Evolutionary conservation across 2,797 vertebrate genomes (phyloP).

Genomic region (Notolabrus celidotus): DNA sequence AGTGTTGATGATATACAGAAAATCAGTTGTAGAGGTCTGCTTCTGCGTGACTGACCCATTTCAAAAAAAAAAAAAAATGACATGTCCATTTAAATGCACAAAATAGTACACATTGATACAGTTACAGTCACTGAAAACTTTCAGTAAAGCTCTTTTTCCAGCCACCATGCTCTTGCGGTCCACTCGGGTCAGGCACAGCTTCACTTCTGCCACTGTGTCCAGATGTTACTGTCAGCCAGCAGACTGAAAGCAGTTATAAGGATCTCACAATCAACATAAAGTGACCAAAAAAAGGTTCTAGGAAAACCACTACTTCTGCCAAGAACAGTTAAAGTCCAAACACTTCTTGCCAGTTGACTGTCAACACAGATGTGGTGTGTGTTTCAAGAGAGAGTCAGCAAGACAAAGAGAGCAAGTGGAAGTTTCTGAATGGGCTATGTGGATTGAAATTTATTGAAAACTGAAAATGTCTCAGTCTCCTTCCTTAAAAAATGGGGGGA

Average conservation of each 20-base stretch:
- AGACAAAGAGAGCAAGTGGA: conserved; percentile 56
- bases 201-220: conserved; percentile 52
- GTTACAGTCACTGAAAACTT: background rate
- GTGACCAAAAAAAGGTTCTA: conserved; percentile 53
- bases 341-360: conserved; percentile 62
- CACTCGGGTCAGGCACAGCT: conserved; percentile 6
- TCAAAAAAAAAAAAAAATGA: conserved; percentile 11
- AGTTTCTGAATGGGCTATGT: conserved; percentile 35
- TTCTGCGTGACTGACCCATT: conserved; percentile 23
- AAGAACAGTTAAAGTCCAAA: conserved; percentile 59
- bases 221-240: conserved; percentile 45
- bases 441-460: conserved; percentile 42
- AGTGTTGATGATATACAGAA: conserved; percentile 55
- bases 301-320: conserved; percentile 64
- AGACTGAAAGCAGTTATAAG: conserved; percentile 26
- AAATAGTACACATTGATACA: background rate
- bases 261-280: conserved; percentile 56
- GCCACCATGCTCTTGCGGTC: background rate
- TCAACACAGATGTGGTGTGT: conserved; percentile 71
- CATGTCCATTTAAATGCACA: conserved; percentile 7
- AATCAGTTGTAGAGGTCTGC: conserved; percentile 32
- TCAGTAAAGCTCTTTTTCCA: background rate
- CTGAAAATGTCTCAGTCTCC: conserved; percentile 40
- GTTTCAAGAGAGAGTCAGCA: conserved; percentile 54
- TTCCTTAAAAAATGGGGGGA: background rate